Conservation (phyloP, 1,140 invertebrate genomes). For the Solenopsis fugax region DNA sequence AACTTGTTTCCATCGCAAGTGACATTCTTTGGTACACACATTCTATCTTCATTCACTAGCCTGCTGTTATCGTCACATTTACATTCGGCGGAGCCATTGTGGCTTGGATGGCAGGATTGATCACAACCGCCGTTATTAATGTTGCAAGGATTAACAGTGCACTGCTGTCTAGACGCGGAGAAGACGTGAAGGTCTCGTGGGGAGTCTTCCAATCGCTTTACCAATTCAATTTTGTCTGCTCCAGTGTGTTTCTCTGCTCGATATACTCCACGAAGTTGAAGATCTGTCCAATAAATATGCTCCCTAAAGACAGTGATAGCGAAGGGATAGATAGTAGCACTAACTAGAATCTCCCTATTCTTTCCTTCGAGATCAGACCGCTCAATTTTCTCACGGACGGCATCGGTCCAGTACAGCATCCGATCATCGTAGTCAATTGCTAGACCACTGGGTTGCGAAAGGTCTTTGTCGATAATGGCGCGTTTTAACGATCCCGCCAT, state of each 20-base stretch:
- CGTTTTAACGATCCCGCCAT: constrained; percentile 98
- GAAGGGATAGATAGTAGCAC: constrained; percentile 98
- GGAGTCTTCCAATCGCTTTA: constrained; percentile 95
- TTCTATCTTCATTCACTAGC: constrained; percentile 96
- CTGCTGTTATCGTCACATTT: constrained; percentile 95
- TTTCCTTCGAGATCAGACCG: constrained; percentile 95
- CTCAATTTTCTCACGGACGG: constrained; percentile 98
- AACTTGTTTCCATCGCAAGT: constrained; percentile 97
- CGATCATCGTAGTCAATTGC: constrained; percentile 98
- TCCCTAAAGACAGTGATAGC: constrained; percentile 96
- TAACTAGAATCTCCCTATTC: constrained; percentile 92
- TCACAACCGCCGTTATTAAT: constrained; percentile 98
- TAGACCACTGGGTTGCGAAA: constrained; percentile 98
- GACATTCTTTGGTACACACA: constrained; percentile 95
- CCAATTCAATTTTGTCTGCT: constrained; percentile 97
- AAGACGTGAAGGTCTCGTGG: constrained; percentile 97
- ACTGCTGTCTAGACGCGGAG: constrained; percentile 93
- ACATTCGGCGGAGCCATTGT: constrained; percentile 94
- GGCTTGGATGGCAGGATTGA: constrained; percentile 96
- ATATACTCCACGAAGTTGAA: constrained; percentile 97
- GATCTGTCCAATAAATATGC: constrained; percentile 99
- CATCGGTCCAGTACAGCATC: constrained; percentile 99
- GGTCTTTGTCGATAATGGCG: constrained; percentile 95
- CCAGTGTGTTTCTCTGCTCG: constrained; percentile 99
- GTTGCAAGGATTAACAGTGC: constrained; percentile 94